Evolutionary conservation across 2,888 invertebrate genomes (phyloP), one percentile per base, ranked within the genome.

Genomic region (Nipponacmea schrenckii): DNA sequence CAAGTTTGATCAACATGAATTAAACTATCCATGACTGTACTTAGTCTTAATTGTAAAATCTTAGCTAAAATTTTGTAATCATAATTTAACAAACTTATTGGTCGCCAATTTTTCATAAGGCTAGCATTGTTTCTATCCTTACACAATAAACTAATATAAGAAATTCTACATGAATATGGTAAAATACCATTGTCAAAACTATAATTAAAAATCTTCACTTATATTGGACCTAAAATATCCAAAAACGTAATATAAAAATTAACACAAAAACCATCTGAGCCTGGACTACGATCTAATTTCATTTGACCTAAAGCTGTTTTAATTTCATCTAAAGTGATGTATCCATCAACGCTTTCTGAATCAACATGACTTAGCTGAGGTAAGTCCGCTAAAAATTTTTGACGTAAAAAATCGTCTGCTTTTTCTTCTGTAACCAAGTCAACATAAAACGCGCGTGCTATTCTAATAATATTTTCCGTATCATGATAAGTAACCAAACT

Each of bases 81-180:
- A n/a, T n/a, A n/a, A n/a, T 79, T 77, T 50, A 80, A 46, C 64
- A 80, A 62, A 14, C 77, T 77, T 39, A 80, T 80, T 7, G 79
- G 81, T 20, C 79, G 62, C 66, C 76, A 80, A 65, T 73, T 73
- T 73, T 78, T 77, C 65, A 80, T 67, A 67, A 71, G 17, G 14
- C 64, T 26, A 14, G 70, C 45, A 45, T 77, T 69, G 56, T 62
- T 44, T 27, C 26, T 39, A 67, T 80, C 78, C 76, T 80, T 79
- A 68, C 77, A 77, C 46, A 81, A 48, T 26, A 76, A 67, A 39
- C 73, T 71, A 17, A 76, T 74, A 65, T 69, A 72, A 56, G 67
- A 68, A 8, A 56, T 24, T 62, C 72, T 72, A 39, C 70, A 70
- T 17, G 67, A 48, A 17, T 64, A 50, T 20, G 73, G 70, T 4